phyloP scores from a whole-genome alignment of 2,797 vertebrate genomes.

The Platalea minor region DNA sequence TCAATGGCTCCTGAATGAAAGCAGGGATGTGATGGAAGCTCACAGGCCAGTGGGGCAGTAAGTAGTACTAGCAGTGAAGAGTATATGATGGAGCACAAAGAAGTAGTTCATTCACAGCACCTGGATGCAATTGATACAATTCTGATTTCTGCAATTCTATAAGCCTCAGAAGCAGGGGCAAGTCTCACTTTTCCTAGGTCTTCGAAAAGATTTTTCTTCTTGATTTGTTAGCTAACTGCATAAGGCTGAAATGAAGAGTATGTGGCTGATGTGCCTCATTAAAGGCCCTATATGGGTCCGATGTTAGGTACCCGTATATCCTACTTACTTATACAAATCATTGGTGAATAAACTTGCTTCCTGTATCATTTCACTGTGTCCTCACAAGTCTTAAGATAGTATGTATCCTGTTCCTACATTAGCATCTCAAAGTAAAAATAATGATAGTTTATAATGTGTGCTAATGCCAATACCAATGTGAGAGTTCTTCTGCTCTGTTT shows the following conservation, averaged over 20 bases:
- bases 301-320: neutral
- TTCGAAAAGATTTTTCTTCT: neutral
- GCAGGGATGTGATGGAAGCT: neutral
- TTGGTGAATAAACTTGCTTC: neutral
- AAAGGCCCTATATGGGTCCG: neutral
- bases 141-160: neutral
- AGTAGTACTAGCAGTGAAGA: neutral
- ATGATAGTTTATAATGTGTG: neutral
- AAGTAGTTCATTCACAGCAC: neutral
- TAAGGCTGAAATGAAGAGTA: neutral
- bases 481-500: neutral
- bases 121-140: neutral
- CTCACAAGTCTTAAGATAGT: neutral
- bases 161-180: neutral
- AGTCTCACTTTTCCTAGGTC: neutral
- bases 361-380: neutral
- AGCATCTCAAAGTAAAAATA: neutral
- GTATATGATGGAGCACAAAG: neutral
- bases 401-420: neutral
- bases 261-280: neutral
- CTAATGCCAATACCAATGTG: neutral
- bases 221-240: neutral
- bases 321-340: neutral
- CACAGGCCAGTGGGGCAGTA: neutral
- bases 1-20: neutral